Evolutionary conservation across 2,888 invertebrate genomes (phyloP).

Genomic region (Scaptomyza cyrtandrae): DNA sequence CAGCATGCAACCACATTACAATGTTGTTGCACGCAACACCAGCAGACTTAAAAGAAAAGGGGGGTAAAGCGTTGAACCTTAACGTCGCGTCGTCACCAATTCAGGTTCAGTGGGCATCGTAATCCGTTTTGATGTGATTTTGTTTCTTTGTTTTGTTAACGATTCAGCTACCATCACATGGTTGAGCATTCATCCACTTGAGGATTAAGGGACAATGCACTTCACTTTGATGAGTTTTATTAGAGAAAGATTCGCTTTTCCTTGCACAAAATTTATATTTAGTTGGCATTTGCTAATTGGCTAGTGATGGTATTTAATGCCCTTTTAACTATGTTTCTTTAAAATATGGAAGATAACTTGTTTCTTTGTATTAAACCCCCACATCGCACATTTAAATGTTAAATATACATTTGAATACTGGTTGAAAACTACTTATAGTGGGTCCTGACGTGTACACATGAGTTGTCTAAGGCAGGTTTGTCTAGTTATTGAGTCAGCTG

Average conservation of each 20-base stretch:
- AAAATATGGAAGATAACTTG: not conserved
- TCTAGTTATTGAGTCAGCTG: not conserved
- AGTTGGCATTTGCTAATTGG: not conserved
- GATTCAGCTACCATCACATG: constrained; percentile 15
- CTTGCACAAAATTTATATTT: not conserved
- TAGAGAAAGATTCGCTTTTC: not conserved
- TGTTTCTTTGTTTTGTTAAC: constrained; percentile 41
- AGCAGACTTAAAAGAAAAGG: not conserved
- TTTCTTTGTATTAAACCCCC: not conserved
- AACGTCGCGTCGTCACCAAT: constrained; percentile 52
- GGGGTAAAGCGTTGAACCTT: constrained; percentile 72
- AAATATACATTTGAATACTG: not conserved
- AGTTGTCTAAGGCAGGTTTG: not conserved
- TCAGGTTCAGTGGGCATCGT: constrained; percentile 62
- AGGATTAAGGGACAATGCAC: constrained; percentile 1
- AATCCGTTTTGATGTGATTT: constrained; percentile 43
- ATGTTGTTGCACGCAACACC: constrained; percentile 47
- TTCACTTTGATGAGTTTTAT: not conserved
- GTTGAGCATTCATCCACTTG: not conserved
- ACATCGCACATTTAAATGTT: no score
- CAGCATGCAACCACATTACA: constrained; percentile 47
- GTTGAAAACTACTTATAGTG: not conserved
- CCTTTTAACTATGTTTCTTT: not conserved
- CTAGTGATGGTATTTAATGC: not conserved
- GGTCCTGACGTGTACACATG: not conserved